Percentiles rank a stretch among this genome's conserved stretches.
Evolutionary conservation across 92 coral and sea anemone species (phyloP).

Genomic region (Phenganax stokvisi): DNA sequence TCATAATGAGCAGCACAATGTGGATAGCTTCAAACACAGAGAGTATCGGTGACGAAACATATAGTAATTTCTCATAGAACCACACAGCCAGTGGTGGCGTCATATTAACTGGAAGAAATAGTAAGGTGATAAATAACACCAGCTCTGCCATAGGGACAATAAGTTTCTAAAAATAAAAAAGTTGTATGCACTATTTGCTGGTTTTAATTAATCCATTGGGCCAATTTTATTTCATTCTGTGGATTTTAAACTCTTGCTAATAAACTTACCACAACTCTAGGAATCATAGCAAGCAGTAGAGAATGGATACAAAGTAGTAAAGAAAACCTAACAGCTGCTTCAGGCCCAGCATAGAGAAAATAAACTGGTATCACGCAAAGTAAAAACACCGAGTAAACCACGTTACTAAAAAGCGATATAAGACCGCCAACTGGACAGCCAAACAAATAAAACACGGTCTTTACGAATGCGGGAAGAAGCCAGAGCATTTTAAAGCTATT

Average conservation of each 20-base stretch:
- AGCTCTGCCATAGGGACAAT: constrained; percentile 66
- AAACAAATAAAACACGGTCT: constrained; percentile 18
- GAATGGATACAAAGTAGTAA: constrained; percentile 69
- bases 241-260: neutral
- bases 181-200: neutral
- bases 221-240: neutral
- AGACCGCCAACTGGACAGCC: constrained; percentile 35
- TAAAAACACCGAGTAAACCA: constrained; percentile 14
- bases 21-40: constrained; percentile 62
- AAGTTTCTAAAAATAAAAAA: constrained; percentile 53
- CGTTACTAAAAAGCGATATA: constrained; percentile 26
- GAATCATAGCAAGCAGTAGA: constrained; percentile 48
- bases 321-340: constrained; percentile 71
- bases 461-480: constrained; percentile 14
- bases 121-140: constrained; percentile 49
- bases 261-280: constrained; percentile 55
- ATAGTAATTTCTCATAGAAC: constrained; percentile 63
- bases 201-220: neutral
- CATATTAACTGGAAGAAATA: constrained; percentile 60
- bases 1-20: constrained; percentile 57
- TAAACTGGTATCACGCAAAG: constrained; percentile 52
- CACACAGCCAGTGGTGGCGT: constrained; percentile 65
- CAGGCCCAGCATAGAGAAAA: constrained; percentile 69
- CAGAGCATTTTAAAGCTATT: constrained; percentile 6
- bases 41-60: constrained; percentile 53